Conservation (phyloP, 2,888 invertebrate species). For the Drosophila affinis region DNA sequence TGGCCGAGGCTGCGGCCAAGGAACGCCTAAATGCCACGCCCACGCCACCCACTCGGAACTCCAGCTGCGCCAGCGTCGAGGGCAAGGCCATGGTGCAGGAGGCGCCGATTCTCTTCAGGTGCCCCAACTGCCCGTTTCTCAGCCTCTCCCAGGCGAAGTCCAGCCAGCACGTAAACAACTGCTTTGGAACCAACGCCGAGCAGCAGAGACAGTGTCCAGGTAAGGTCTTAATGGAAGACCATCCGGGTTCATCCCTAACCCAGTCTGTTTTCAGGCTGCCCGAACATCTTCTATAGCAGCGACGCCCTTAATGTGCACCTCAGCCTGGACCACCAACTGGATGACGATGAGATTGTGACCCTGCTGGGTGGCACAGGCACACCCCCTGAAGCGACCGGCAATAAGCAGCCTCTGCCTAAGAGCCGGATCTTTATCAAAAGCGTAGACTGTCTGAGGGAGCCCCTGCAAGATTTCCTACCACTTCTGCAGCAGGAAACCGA, state of each 20-base stretch:
- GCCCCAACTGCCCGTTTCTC: slow-evolving; percentile 80
- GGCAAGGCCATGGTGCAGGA: slow-evolving; percentile 32
- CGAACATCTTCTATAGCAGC: slow-evolving; percentile 87
- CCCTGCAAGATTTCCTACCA: slow-evolving; percentile 54
- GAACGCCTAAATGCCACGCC: slow-evolving; percentile 78
- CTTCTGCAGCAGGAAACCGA: slow-evolving; percentile 39
- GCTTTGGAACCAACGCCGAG: slow-evolving; percentile 67
- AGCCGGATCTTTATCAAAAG: slow-evolving; percentile 83
- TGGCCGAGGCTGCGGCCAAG: slow-evolving; percentile 71
- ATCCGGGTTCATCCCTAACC: not conserved
- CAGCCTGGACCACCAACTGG: slow-evolving; percentile 88
- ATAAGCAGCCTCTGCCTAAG: slow-evolving; percentile 53
- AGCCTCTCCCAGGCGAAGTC: slow-evolving; percentile 66
- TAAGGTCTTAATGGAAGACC: slow-evolving; percentile 20
- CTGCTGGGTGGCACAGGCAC: slow-evolving; percentile 35
- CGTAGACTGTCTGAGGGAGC: slow-evolving; percentile 82
- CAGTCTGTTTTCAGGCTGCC: slow-evolving; percentile 84
- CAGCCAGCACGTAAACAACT: slow-evolving; percentile 47
- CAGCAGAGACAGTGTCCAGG: slow-evolving; percentile 87
- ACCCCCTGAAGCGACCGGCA: slow-evolving; percentile 16
- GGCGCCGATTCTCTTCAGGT: slow-evolving; percentile 59
- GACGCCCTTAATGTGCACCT: slow-evolving; percentile 87
- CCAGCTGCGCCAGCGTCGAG: slow-evolving; percentile 45
- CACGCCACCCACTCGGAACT: slow-evolving; percentile 69
- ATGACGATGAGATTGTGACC: slow-evolving; percentile 52